Base-by-base conservation (phyloP, 92 coral and sea anemone species). In the Palythoa heliodiscus region DNA sequence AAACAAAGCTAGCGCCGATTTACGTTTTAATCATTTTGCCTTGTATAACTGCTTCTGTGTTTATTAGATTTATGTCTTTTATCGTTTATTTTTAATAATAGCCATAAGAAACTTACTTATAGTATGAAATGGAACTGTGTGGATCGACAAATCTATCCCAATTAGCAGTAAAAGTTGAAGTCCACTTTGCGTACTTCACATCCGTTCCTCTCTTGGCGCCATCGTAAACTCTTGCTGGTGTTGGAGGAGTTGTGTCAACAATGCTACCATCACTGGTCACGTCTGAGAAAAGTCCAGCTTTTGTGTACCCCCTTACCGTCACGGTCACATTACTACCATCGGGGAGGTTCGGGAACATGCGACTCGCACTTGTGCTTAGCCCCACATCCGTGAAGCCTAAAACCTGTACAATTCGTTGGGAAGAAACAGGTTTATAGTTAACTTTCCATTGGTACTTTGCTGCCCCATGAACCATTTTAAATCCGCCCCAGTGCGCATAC, bases 401-500 rank as follows among this genome's bases (percentile, higher is more conserved):
- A 11, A 92, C 93, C 37, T 77, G 75, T 37, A 57, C 55, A 11
- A 84, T 85, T 17, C 83, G 89, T 47, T 77, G 76, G 77, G 87
- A 83, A 2, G 47, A 79, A 67, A 83, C 78, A 12, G 95, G 90
- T 3, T 83, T 85, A 19, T 89, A 84, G 20, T 84, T 68, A n/a
- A 97, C 98, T 39, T 95, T 93, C 93, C 98, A 93, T 63, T 90
- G 89, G 77, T 94, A 97, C 82, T 88, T 92, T 53, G 79, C 90
- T 38, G 93, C 91, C 22, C 99, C 99, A 58, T 95, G 84, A 47
- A 88, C 87, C 37, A 93, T 89, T 24, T 83, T 83, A n/a, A 97
- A 91, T 15, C 99, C 99, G 35, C 99, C 99, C 99, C 98, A 97
- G 86, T 92, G 91, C 43, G 95, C 99, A 61, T 92, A 82, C 13